A percentile compares a stretch with the other conserved stretches of the same genome.
phyloP scores from a whole-genome alignment of 2,113 vertebrate genomes.

The Anguilla rostrata region DNA sequence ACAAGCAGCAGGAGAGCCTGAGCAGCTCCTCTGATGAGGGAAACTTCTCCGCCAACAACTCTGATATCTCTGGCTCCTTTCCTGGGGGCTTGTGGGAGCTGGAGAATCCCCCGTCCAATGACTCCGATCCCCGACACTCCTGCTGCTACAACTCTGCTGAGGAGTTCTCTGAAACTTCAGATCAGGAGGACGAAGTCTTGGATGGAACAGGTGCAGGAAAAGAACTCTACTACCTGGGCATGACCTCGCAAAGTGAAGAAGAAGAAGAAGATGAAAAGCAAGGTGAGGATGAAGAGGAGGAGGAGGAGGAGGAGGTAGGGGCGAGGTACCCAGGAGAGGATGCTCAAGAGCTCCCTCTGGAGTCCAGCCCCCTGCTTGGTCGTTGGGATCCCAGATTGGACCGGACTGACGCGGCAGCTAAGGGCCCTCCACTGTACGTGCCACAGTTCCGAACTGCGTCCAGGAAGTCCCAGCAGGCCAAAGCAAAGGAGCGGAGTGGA shows the following conservation, averaged over 20 bases:
- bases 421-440: slow-evolving; percentile 72
- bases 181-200: slow-evolving; percentile 59
- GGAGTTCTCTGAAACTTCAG: slow-evolving; percentile 78
- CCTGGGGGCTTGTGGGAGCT: slow-evolving; percentile 70
- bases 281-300: slow-evolving; percentile 41
- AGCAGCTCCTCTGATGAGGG: slow-evolving; percentile 66
- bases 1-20: slow-evolving; percentile 41
- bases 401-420: slow-evolving; percentile 31
- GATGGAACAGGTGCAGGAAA: slow-evolving; percentile 48
- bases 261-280: slow-evolving; percentile 51
- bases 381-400: slow-evolving; percentile 42
- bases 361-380: slow-evolving; percentile 22
- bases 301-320: slow-evolving; percentile 48
- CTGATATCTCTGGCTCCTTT: slow-evolving; percentile 61
- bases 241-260: slow-evolving; percentile 55
- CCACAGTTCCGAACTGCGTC: slow-evolving; percentile 80
- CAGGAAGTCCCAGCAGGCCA: slow-evolving; percentile 54
- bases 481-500: slow-evolving; percentile 39
- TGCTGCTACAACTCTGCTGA: slow-evolving; percentile 75
- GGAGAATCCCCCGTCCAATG: slow-evolving; percentile 50
- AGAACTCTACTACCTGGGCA: slow-evolving; percentile 74
- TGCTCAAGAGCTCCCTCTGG: slow-evolving; percentile 38
- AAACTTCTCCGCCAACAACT: slow-evolving; percentile 63
- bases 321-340: slow-evolving; percentile 38
- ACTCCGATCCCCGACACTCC: slow-evolving; percentile 57